Evolutionary conservation across 2,113 vertebrate genomes (phyloP).

Genomic region (Jacana jacana): DNA sequence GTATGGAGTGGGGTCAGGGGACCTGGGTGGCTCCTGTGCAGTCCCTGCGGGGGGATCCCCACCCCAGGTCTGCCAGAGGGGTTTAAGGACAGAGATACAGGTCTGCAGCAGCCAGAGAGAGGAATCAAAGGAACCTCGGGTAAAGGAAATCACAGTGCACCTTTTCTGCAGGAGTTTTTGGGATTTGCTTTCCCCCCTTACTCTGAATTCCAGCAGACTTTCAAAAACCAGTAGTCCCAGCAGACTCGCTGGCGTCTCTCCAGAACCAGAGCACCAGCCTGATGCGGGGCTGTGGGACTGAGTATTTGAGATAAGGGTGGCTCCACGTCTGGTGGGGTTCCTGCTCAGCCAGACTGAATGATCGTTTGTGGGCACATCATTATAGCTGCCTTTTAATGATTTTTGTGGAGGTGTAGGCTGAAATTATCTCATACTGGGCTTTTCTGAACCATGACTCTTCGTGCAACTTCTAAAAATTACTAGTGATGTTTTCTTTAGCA

Average conservation of each 20-base stretch:
- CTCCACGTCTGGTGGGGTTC: not conserved
- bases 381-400: not conserved
- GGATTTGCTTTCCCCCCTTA: not conserved
- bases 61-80: rapidly evolving
- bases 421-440: conserved; percentile 1
- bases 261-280: not conserved
- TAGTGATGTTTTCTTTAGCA: conserved; percentile 38
- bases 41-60: rapidly evolving
- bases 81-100: rapidly evolving
- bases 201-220: not conserved
- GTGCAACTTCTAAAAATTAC: conserved; percentile 23
- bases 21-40: not conserved
- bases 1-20: not conserved
- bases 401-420: not conserved
- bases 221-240: not conserved
- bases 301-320: not conserved
- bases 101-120: not conserved
- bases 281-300: rapidly evolving
- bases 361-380: not conserved
- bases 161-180: not conserved
- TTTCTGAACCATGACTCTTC: not conserved
- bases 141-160: not conserved
- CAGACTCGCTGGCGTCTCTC: not conserved
- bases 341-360: not conserved
- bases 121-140: not conserved